These are phyloP conservation scores for Drosophila parthenogenetica DNA, from an alignment of 2,888 invertebrate genomes.

Conservation along the genomic window DNA sequence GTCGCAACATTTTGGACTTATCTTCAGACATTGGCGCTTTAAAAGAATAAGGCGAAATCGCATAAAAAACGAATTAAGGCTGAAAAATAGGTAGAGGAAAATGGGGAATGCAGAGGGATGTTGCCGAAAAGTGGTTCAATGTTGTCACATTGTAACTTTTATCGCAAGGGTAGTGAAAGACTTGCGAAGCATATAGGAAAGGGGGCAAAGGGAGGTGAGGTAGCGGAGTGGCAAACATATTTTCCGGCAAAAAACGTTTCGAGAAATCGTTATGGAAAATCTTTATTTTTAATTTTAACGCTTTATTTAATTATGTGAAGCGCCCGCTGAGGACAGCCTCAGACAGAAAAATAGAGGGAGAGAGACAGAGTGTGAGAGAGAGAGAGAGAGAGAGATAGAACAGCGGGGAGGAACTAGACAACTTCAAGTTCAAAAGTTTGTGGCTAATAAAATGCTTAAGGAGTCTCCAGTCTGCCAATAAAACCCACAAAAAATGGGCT, in stretches of 20 bases:
- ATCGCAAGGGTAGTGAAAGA: slow-evolving; percentile 20
- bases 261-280: slow-evolving; percentile 60
- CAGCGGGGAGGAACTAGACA: slow-evolving; percentile 42
- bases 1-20: slow-evolving; percentile 75
- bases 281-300: slow-evolving; percentile 82
- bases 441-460: slow-evolving; percentile 68
- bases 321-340: slow-evolving; percentile 61
- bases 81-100: not conserved
- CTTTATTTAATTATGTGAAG: slow-evolving; percentile 82
- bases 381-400: not conserved
- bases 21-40: slow-evolving; percentile 55
- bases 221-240: slow-evolving; percentile 65
- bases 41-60: slow-evolving; percentile 57
- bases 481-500: slow-evolving; percentile 77
- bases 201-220: slow-evolving; percentile 30
- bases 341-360: slow-evolving; percentile 13
- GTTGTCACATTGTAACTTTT: slow-evolving; percentile 53
- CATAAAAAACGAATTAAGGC: slow-evolving; percentile 71
- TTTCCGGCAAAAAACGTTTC: slow-evolving; percentile 46
- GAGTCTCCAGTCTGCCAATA: slow-evolving; percentile 58
- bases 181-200: slow-evolving; percentile 9
- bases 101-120: slow-evolving; percentile 7
- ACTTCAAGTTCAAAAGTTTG: slow-evolving; percentile 65
- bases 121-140: slow-evolving; percentile 26
- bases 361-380: not conserved